Conservation (phyloP, 2,797 vertebrate genomes). For the Protonibea diacanthus region DNA sequence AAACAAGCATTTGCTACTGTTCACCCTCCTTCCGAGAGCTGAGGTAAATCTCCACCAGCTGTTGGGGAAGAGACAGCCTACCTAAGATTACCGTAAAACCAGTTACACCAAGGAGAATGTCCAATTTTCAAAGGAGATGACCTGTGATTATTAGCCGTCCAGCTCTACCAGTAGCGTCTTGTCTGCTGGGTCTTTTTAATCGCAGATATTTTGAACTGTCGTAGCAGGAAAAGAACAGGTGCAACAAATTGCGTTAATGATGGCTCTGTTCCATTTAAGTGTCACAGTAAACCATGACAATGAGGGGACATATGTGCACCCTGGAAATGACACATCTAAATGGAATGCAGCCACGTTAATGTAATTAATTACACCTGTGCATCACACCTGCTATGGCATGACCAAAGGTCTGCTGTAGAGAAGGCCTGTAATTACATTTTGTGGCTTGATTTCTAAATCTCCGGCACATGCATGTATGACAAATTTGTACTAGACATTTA, state of each 20-base stretch:
- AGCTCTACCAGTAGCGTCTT: neutral
- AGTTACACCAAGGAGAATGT: neutral
- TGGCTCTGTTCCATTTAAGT: neutral
- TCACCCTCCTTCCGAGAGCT: neutral
- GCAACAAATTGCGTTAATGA: neutral
- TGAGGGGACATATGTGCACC: neutral
- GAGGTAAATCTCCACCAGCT: neutral
- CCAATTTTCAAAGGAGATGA: too few species aligned
- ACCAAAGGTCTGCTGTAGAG: neutral
- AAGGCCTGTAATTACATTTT: neutral
- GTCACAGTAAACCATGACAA: too few species aligned
- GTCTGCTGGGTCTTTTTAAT: neutral
- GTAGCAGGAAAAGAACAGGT: neutral
- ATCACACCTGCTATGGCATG: neutral
- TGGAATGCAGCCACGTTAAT: too few species aligned
- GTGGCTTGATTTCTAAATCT: too few species aligned
- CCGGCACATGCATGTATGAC: neutral
- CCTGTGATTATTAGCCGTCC: neutral
- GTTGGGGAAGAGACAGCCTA: neutral
- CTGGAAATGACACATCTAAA: neutral
- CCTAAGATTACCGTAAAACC: neutral
- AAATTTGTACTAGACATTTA: neutral
- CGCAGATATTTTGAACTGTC: neutral
- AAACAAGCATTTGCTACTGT: neutral
- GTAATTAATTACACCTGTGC: neutral